A percentile compares a stretch with the other conserved stretches of the same genome.
Conservation (phyloP, 2,113 vertebrate species). For the Ochotona princeps region DNA sequence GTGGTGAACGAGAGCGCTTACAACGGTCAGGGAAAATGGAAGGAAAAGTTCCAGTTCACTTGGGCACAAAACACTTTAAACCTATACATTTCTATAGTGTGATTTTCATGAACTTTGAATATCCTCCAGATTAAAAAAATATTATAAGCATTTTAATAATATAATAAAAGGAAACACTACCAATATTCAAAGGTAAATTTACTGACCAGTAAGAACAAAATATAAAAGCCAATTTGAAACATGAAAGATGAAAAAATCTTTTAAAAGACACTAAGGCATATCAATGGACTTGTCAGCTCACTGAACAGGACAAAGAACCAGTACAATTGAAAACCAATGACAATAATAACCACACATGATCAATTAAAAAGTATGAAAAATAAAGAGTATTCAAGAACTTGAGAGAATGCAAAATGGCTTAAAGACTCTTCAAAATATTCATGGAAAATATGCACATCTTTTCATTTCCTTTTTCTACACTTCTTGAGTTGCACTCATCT, state of each 20-base stretch:
- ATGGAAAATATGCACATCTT: no score
- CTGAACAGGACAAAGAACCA: not conserved
- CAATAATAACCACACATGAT: not conserved
- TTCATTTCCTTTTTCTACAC: no score
- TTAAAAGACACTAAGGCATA: not conserved
- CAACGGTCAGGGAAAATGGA: no score
- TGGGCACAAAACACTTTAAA: no score
- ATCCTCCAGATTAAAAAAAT: no score
- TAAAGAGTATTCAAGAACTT: not conserved
- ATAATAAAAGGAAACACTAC: no score
- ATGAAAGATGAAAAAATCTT: not conserved
- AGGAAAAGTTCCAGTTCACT: no score
- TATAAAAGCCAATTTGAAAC: not conserved
- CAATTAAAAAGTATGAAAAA: not conserved
- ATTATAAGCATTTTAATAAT: no score
- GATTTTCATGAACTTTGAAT: no score
- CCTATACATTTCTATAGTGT: no score
- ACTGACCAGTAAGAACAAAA: not conserved
- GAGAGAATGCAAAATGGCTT: not conserved
- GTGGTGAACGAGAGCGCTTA: no score
- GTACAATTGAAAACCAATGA: not conserved
- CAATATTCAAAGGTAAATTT: not conserved
- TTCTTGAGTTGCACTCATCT: no score
- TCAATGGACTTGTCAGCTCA: not conserved
- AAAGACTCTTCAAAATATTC: not conserved